Evolutionary conservation across 2,113 vertebrate genomes (phyloP), one percentile per base, ranked within the genome.

Genomic region (Hemicordylus capensis): DNA sequence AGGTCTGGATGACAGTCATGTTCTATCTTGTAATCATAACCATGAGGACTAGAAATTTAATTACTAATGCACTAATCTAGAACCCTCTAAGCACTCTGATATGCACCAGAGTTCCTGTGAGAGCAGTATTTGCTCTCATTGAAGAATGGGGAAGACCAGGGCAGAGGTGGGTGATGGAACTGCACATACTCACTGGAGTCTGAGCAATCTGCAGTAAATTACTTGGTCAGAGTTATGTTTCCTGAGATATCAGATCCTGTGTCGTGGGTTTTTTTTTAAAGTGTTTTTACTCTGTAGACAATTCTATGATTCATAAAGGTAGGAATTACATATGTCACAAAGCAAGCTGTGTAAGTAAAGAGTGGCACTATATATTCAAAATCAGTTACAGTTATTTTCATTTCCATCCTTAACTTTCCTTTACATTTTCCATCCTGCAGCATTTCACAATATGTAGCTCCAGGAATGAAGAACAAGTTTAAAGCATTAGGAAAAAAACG

Each of bases 401-500:
- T 58, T 48, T 63, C 37, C 69, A 48, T 56, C n/a, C 59, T 64
- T 72, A 48, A 59, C 70, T 87, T 87, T 63, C 56, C 26, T n/a
- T 63, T 46, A 66, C 15, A 61, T 84, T 7, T 89, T 89, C 56
- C 54, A 26, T 88, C 0, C 3, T 77, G 11, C 84, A 81, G 28
- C 19, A 59, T 74, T 10, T 42, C 46, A 80, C 24, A 24, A 89
- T 84, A 83, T 4, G 14, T 4, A 77, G 26, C 1, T 92, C 59
- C 67, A 78, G 6, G 17, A 66, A 90, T 83, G 85, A 58, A 81
- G 42, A 78, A n/a, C 1, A 59, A 80, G 14, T 59, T 24, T 76
- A 74, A 91, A 83, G 31, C 7, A 77, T 67, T 85, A 67, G 86
- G 90, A 89, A 90, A 86, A 77, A 73, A 83, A 83, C 10, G 80